These are phyloP conservation scores for Sorex maritimensis DNA, from an alignment of 2,797 vertebrate species.

Conservation along the genomic window DNA sequence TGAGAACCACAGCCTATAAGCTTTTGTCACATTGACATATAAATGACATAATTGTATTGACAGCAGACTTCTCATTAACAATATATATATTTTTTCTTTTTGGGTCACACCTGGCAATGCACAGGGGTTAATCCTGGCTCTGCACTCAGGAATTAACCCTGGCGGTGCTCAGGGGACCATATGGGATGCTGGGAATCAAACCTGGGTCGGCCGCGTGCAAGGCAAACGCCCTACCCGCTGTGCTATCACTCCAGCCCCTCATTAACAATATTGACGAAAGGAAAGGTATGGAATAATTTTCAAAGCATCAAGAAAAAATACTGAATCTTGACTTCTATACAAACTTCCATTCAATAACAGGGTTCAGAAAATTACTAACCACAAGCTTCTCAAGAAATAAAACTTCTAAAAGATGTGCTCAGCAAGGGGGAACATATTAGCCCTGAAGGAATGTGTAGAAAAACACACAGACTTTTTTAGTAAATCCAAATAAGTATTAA, in stretches of 20 bases:
- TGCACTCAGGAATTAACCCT: no score
- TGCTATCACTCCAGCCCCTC: no score
- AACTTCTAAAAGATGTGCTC: not conserved
- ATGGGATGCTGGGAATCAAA: no score
- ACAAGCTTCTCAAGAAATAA: not conserved
- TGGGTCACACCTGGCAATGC: no score
- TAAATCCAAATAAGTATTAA: slow-evolving; percentile 54
- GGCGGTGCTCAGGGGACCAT: no score
- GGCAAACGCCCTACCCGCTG: no score
- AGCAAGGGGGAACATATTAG: not conserved
- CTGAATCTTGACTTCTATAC: not conserved
- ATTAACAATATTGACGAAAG: not conserved
- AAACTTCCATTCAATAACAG: slow-evolving; percentile 1
- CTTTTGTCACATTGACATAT: not conserved
- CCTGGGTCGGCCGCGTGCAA: no score
- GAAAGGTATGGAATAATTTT: slow-evolving; percentile 33
- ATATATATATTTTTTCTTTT: no score
- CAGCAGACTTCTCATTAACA: slow-evolving; percentile 50
- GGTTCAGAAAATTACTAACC: slow-evolving; percentile 45
- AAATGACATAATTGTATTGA: not conserved
- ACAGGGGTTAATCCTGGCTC: no score
- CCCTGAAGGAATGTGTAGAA: not conserved
- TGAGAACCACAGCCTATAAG: not conserved
- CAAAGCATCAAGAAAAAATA: slow-evolving; percentile 17
- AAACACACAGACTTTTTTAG: not conserved